Percentiles rank a stretch among this genome's conserved stretches.
These are phyloP conservation scores for Podargus strigoides DNA, from an alignment of 2,797 vertebrate species.

Conservation along the genomic window DNA sequence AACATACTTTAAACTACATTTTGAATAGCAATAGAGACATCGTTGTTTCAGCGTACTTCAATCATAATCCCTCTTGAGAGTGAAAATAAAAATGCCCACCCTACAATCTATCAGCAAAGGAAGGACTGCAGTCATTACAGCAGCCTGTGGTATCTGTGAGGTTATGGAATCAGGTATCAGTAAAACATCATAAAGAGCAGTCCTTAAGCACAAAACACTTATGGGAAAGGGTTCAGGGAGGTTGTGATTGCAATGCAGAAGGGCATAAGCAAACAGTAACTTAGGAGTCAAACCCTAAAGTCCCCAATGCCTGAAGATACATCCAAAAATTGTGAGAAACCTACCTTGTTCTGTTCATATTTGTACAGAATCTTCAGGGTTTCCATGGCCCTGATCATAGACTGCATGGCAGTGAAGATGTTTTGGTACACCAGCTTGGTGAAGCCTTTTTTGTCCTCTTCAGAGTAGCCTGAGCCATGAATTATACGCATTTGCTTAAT, in stretches of 20 bases:
- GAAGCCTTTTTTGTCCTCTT: constrained; percentile 95
- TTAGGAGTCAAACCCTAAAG: background rate
- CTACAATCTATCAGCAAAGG: background rate
- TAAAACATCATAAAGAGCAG: background rate
- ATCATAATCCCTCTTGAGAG: background rate
- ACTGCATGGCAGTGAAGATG: constrained; percentile 99
- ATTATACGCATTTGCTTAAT: constrained; percentile 99
- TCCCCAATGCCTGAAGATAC: background rate
- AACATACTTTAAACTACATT: background rate
- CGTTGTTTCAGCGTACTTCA: background rate
- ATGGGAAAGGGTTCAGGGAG: background rate
- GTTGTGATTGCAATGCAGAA: background rate
- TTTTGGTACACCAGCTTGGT: constrained; percentile 98
- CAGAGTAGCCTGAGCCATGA: constrained; percentile 95
- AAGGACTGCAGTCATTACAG: background rate
- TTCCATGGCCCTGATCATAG: constrained; percentile 96
- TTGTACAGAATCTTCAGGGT: constrained; percentile 93
- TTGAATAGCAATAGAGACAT: background rate
- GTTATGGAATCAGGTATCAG: background rate
- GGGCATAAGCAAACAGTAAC: background rate
- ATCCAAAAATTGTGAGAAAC: background rate
- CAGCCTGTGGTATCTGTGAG: background rate
- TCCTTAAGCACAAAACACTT: background rate
- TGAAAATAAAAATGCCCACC: background rate
- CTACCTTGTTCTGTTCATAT: constrained; percentile 94